phyloP scores from a whole-genome alignment of 2,888 invertebrate species.

The Pristionchus exspectatus region DNA sequence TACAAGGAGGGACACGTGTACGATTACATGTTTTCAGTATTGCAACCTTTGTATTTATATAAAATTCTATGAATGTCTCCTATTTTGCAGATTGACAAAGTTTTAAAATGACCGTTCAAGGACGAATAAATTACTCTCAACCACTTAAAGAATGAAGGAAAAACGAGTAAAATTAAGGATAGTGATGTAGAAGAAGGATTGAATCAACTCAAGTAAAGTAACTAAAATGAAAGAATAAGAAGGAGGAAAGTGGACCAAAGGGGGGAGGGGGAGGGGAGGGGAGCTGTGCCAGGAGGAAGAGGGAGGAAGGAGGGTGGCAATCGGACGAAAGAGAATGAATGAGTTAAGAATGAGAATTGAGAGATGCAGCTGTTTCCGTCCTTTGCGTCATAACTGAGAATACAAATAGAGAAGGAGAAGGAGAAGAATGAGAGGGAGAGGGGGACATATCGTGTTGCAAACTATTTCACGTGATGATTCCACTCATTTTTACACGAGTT shows the following conservation, averaged over 20 bases:
- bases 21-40: too few relatives aligned
- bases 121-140: too few relatives aligned
- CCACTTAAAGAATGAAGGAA: too few relatives aligned
- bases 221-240: too few relatives aligned
- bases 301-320: neutral
- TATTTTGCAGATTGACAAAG: too few relatives aligned
- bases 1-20: too few relatives aligned
- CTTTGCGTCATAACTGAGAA: slow-evolving; percentile 17
- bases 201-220: too few relatives aligned
- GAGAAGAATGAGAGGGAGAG: slow-evolving; percentile 7
- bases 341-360: neutral
- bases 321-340: neutral
- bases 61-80: too few relatives aligned
- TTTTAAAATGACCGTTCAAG: too few relatives aligned
- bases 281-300: slow-evolving; percentile 16
- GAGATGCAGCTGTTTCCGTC: slow-evolving; percentile 12
- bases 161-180: too few relatives aligned
- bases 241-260: neutral
- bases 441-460: slow-evolving; percentile 6
- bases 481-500: neutral
- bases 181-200: too few relatives aligned
- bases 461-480: slow-evolving; percentile 14
- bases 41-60: too few relatives aligned
- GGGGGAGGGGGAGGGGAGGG: neutral
- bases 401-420: slow-evolving; percentile 30